Evolutionary conservation across 2,888 invertebrate species (phyloP).

Genomic region (Agrenia bidenticulata): DNA sequence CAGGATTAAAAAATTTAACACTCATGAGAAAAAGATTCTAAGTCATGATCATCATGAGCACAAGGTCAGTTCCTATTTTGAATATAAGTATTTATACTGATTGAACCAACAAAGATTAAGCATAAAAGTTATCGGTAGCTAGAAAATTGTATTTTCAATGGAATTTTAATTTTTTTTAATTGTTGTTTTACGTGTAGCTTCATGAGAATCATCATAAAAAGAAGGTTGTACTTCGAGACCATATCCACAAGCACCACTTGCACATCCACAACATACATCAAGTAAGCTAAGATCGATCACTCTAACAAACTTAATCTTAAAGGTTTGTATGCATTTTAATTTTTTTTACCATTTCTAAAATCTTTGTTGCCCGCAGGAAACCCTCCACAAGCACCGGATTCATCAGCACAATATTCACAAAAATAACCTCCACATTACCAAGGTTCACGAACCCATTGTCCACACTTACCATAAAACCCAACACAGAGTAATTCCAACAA

Average conservation of each 20-base stretch:
- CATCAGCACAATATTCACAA: slow-evolving; percentile 44
- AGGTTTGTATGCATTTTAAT: neutral
- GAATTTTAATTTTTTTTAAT: neutral
- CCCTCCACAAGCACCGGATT: slow-evolving; percentile 6
- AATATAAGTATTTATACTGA: neutral
- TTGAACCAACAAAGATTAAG: too few species aligned
- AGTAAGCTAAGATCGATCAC: slow-evolving; percentile 14
- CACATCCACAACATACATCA: slow-evolving; percentile 45
- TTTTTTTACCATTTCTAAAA: neutral
- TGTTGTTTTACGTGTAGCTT: slow-evolving; percentile 7
- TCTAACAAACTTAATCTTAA: neutral
- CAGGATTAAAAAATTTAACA: slow-evolving; percentile 40
- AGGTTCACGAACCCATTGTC: slow-evolving; percentile 43
- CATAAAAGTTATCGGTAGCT: too few species aligned
- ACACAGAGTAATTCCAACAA: slow-evolving; percentile 41
- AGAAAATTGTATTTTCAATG: too few species aligned
- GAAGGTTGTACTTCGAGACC: slow-evolving; percentile 44
- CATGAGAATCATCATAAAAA: slow-evolving; percentile 40
- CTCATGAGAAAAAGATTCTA: slow-evolving; percentile 35
- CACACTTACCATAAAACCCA: slow-evolving; percentile 44
- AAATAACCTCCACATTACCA: slow-evolving; percentile 42
- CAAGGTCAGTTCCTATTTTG: slow-evolving; percentile 24
- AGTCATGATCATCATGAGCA: slow-evolving; percentile 41
- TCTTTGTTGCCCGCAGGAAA: neutral
- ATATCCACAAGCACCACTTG: slow-evolving; percentile 46